Percentiles rank a stretch among this genome's conserved stretches.
Evolutionary conservation across 2,888 invertebrate genomes (phyloP).

Genomic region (Nezara viridula): DNA sequence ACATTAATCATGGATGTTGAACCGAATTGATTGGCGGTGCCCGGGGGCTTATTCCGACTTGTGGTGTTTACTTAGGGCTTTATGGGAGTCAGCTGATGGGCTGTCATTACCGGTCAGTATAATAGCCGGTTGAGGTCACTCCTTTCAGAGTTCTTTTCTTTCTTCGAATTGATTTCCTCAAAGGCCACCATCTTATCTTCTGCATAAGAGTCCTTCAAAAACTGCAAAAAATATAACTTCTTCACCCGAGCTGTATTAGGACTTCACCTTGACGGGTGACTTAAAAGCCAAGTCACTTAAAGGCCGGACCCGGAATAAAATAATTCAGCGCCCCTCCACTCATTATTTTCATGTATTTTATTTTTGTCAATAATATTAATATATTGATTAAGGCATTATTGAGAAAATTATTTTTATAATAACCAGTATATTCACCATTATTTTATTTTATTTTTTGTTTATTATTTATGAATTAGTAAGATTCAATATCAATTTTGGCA

Average conservation of each 20-base stretch:
- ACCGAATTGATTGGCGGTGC: not conserved
- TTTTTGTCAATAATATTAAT: no score
- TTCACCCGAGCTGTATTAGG: not conserved
- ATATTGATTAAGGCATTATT: no score
- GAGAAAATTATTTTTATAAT: no score
- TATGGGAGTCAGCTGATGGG: not conserved
- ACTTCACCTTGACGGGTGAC: not conserved
- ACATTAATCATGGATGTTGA: not conserved
- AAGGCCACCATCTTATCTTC: not conserved
- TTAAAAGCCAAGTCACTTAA: no score
- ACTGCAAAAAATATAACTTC: not conserved
- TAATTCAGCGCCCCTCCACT: no score
- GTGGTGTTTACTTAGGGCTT: not conserved
- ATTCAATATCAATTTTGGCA: no score
- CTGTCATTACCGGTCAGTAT: not conserved
- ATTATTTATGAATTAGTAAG: no score
- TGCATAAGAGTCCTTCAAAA: not conserved
- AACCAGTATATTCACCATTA: no score
- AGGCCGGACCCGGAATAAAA: no score
- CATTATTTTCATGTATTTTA: no score
- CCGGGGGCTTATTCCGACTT: not conserved
- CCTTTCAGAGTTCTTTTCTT: not conserved
- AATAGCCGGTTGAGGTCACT: not conserved
- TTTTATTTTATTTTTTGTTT: no score
- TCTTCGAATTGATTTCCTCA: not conserved